These are phyloP conservation scores for Agrilus biguttatus DNA, from an alignment of 2,888 invertebrate genomes.

Conservation along the genomic window DNA sequence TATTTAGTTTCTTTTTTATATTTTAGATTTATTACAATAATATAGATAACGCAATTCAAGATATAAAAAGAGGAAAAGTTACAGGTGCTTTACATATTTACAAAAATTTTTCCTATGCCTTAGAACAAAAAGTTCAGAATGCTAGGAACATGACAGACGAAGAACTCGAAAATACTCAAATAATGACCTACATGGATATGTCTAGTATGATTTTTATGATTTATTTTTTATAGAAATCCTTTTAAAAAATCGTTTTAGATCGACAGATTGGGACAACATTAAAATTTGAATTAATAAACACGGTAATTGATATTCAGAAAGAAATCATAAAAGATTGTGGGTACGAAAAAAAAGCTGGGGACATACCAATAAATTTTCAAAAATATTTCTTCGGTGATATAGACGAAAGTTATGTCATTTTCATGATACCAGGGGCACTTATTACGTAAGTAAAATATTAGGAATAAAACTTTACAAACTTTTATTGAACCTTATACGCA, in stretches of 20 bases:
- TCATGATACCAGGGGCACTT: conserved; percentile 74
- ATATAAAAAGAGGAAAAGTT: conserved; percentile 38
- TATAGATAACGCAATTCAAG: conserved; percentile 35
- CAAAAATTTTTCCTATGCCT: conserved; percentile 54
- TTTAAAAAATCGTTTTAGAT: conserved; percentile 38
- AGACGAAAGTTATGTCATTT: conserved; percentile 58
- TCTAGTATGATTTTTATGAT: conserved; percentile 42
- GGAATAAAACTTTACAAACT: too few species aligned
- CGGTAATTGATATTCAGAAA: conserved; percentile 52
- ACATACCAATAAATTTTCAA: conserved; percentile 50
- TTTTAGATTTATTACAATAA: conserved; percentile 37
- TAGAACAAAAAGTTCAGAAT: conserved; percentile 41
- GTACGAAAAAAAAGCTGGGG: conserved; percentile 38
- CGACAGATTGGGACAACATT: conserved; percentile 68
- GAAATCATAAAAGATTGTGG: conserved; percentile 50
- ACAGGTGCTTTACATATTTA: conserved; percentile 54
- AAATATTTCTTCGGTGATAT: conserved; percentile 54
- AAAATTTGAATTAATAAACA: conserved; percentile 50
- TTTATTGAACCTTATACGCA: too few species aligned
- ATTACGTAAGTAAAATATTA: conserved; percentile 48
- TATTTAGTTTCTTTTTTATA: conserved; percentile 1
- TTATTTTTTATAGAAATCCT: background rate
- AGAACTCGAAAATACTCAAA: conserved; percentile 42
- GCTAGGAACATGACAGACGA: conserved; percentile 41
- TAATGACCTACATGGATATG: conserved; percentile 60